Evolutionary conservation across 92 coral and sea anemone genomes (phyloP), one percentile per base, ranked within the genome.

Genomic region (Porites rus): DNA sequence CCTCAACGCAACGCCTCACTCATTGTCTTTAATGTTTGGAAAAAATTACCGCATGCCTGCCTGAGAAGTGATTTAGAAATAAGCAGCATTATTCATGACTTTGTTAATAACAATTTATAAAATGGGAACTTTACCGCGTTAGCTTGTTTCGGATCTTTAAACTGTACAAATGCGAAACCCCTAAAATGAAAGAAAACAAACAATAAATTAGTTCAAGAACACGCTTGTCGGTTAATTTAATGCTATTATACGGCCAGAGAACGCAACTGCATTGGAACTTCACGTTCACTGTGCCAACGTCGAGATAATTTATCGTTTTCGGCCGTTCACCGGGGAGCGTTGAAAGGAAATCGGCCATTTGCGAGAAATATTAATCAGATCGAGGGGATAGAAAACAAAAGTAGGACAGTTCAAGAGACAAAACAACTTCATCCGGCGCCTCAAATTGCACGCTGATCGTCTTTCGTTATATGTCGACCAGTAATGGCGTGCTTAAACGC

Each of bases 101-200:
- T 60, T 6, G n/a, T n/a, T 25, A 10, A 80, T 10, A 43, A 68
- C 10, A 64, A 20, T 72, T 17, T 52, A 64, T 7, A 10, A 16
- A 11, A 7, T 18, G 24, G 14, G 21, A 20, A 20, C 11, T 21
- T 19, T 52, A 83, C 87, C 79, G 73, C 80, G 80, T 83, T 83
- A 20, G 87, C 87, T 21, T 83, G 77, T 58, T 59, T 67, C 69
- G 88, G 93, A 65, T 96, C 96, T 81, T 95, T 95, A 76, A 96
- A 96, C 65, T 96, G 99, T 22, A 96, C 98, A 84, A 96, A 96
- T 6, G 95, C 99, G 91, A 96, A 96, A 43, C 99, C 99, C 90
- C 99, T 96, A 74, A 72, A 93, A 92, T 46, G 88, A 90, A 90
- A 69, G 90, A 66, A 82, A 77, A 63, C 70, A 86, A 83, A 84